Conservation (phyloP, 2,888 invertebrate species). For the Caenorhabditis plicata region DNA sequence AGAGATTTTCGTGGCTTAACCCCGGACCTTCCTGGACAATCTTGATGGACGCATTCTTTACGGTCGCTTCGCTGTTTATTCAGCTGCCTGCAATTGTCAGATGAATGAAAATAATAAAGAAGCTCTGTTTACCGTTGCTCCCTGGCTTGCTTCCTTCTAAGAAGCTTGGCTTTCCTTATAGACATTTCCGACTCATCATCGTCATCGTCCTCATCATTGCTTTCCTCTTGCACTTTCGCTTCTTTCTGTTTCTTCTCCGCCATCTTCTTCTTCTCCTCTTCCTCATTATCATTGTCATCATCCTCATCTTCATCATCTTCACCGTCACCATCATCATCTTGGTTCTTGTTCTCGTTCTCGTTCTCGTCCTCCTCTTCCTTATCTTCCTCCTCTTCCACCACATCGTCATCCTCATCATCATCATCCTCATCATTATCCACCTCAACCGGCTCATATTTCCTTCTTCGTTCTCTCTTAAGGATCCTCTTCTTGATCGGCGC, state of each 20-base stretch:
- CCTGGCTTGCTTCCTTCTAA: background rate
- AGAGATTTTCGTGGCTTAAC: conserved; percentile 18
- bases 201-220: conserved; percentile 30
- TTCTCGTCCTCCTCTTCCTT: conserved; percentile 22
- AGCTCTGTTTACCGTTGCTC: background rate
- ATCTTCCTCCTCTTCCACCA: conserved; percentile 9
- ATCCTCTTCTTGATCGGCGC: conserved; percentile 10
- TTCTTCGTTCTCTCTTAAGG: conserved; percentile 11
- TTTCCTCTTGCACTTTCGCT: conserved; percentile 28
- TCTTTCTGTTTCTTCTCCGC: conserved; percentile 14
- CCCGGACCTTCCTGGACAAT: conserved; percentile 14
- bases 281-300: conserved; percentile 29
- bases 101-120: background rate
- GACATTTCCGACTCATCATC: conserved; percentile 29
- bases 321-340: conserved; percentile 39
- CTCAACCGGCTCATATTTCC: conserved; percentile 3
- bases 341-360: conserved; percentile 24
- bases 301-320: conserved; percentile 27
- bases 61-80: background rate
- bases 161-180: conserved; percentile 5
- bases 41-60: conserved; percentile 12
- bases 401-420: conserved; percentile 36
- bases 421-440: conserved; percentile 25
- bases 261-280: conserved; percentile 6
- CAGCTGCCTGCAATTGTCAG: conserved; percentile 2